A percentile compares a stretch with the other conserved stretches of the same genome.
Conservation (phyloP, 1,140 invertebrate species). For the Dermatophagoides farinae region DNA sequence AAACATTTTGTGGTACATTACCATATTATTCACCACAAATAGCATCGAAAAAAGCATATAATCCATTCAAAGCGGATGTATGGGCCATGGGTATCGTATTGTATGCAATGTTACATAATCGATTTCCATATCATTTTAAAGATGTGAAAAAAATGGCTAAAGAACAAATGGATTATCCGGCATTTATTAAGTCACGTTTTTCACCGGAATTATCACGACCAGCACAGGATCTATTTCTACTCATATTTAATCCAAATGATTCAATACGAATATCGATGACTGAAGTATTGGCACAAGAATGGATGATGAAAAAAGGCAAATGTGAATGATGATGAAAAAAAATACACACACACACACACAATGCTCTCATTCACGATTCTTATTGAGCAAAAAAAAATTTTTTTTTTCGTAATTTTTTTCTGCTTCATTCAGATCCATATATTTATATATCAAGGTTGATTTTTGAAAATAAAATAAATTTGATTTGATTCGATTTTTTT, state of each 20-base stretch:
- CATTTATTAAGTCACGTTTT: not conserved
- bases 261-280: not conserved
- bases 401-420: too few species aligned
- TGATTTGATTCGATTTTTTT: too few species aligned
- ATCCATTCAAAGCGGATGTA: constrained; percentile 20
- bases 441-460: too few species aligned
- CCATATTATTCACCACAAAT: constrained; percentile 21
- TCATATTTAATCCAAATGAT: constrained; percentile 4
- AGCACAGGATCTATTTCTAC: not conserved
- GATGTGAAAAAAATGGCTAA: constrained; percentile 23
- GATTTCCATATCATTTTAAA: constrained; percentile 28
- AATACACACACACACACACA: too few species aligned
- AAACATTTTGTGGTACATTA: constrained; percentile 16
- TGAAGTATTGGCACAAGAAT: not conserved
- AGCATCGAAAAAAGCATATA: constrained; percentile 20
- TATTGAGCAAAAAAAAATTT: too few species aligned
- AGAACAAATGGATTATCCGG: not conserved
- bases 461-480: too few species aligned
- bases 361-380: too few species aligned
- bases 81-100: constrained; percentile 23
- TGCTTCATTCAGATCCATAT: too few species aligned
- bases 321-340: not conserved
- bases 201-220: not conserved
- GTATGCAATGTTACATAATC: constrained; percentile 22
- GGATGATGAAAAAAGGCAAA: not conserved